Base-by-base conservation (phyloP, 2,113 vertebrate genomes). In the Vicugna pacos region DNA sequence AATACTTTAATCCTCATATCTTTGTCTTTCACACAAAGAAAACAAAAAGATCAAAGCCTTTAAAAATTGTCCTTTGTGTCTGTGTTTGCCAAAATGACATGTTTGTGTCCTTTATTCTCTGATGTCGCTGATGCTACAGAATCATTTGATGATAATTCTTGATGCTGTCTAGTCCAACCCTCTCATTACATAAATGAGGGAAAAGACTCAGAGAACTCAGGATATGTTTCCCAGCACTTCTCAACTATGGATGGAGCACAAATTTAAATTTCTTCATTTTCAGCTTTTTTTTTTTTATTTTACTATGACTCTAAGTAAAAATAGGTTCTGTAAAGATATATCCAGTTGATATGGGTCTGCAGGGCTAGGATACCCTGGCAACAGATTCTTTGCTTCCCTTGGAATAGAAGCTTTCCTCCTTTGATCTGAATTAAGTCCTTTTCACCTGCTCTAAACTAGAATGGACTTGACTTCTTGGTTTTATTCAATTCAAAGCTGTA, bases 11-110 rank as follows among this genome's bases (percentile, higher is more conserved):
- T 84, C 46, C 9, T 91, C 28, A 1, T 76, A 73, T 54, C 54
- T 94, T 77, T 90, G 38, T 83, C 85, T 90, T 91, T 17, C 26
- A 82, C 56, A 52, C 30, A 90, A 94, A 93, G 20, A 38, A 84
- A 87, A 94, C 60, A 60, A 85, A 89, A 97, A 52, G 70, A 85
- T 30, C 79, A 65, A 72, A 90, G 28, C 9, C 11, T 89, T 72
- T 69, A 20, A 88, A 79, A 84, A 22, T 28, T 67, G 58, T 50
- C 67, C 16, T 67, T 56, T 69, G 30, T 42, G 20, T 58, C 13
- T 58, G 2, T 69, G 28, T 81, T 50, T 94, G 24, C 77, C 79
- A 89, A 93, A 92, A 92, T 58, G 30, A 30, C 30, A 50, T 75
- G n/a, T 42, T 67, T 83, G 7, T 96, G 60, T 77, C 38, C 30